These are phyloP conservation scores for Oncorhynchus mykiss DNA, from an alignment of 2,113 vertebrate species.

Conservation along the genomic window DNA sequence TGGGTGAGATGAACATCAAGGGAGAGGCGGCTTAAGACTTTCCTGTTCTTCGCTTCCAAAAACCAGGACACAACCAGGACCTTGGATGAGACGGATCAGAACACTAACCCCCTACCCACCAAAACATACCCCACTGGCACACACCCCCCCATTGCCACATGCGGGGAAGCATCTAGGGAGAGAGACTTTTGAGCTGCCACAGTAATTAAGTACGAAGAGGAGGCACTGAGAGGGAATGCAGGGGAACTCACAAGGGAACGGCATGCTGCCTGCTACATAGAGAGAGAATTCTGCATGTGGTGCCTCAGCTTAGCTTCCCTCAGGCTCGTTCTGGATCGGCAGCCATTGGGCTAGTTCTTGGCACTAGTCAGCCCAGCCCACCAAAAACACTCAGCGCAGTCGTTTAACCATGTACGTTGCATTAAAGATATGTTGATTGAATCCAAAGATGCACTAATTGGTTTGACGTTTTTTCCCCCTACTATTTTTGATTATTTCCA, in stretches of 20 bases:
- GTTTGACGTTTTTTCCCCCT: slow-evolving; percentile 4
- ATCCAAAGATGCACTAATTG: slow-evolving; percentile 32
- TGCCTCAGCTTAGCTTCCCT: slow-evolving; percentile 7
- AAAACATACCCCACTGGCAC: neutral
- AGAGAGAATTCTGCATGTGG: slow-evolving; percentile 22
- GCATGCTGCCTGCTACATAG: slow-evolving; percentile 21
- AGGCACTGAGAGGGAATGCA: slow-evolving; percentile 52
- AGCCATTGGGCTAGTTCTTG: slow-evolving; percentile 19
- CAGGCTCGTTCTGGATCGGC: slow-evolving; percentile 10
- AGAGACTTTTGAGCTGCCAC: slow-evolving; percentile 61
- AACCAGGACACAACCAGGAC: slow-evolving; percentile 15
- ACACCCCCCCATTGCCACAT: slow-evolving; percentile 38
- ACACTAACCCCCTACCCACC: slow-evolving; percentile 2
- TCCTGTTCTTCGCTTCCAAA: neutral
- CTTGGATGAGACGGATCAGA: slow-evolving; percentile 32
- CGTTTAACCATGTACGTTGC: neutral
- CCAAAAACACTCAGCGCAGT: neutral
- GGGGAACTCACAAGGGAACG: slow-evolving; percentile 34
- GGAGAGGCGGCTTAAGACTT: slow-evolving; percentile 21
- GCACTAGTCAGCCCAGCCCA: neutral
- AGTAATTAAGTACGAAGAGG: slow-evolving; percentile 74
- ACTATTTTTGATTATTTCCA: slow-evolving; percentile 26
- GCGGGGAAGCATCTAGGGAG: slow-evolving; percentile 44
- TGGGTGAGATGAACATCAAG: slow-evolving; percentile 14
- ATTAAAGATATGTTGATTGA: slow-evolving; percentile 29